These are phyloP conservation scores for Leptothorax acervorum DNA, from an alignment of 2,888 invertebrate genomes.

Conservation along the genomic window DNA sequence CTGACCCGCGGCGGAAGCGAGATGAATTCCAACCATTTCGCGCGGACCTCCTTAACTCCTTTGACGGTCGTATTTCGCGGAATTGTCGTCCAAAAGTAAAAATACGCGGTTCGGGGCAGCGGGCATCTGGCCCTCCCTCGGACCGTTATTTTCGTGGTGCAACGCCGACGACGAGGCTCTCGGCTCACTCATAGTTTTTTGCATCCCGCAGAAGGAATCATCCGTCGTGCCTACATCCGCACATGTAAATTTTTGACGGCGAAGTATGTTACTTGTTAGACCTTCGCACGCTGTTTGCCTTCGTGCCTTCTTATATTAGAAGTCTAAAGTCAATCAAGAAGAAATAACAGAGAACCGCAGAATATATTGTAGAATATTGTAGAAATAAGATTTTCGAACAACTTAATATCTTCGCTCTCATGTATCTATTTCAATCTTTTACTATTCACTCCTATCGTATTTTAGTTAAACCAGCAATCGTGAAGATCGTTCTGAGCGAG, in stretches of 20 bases:
- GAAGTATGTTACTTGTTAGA: constrained; percentile 2
- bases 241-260: constrained; percentile 38
- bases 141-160: constrained; percentile 68
- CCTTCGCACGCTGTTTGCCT: background rate
- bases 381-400: background rate
- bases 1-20: constrained; percentile 77
- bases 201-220: constrained; percentile 20
- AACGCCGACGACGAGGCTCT: constrained; percentile 9
- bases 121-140: constrained; percentile 59
- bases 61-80: constrained; percentile 80
- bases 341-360: background rate
- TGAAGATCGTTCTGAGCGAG: constrained; percentile 91
- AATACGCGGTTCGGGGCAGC: constrained; percentile 75
- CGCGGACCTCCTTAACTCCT: constrained; percentile 76
- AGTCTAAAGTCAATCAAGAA: background rate
- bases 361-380: background rate
- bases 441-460: constrained; percentile 1
- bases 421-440: background rate
- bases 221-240: constrained; percentile 40
- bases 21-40: constrained; percentile 78
- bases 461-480: constrained; percentile 92
- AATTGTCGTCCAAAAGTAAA: constrained; percentile 79
- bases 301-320: background rate
- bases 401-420: background rate
- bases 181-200: constrained; percentile 44